These are phyloP conservation scores for Esperia sulphurella DNA, from an alignment of 2,888 invertebrate genomes.

Conservation along the genomic window DNA sequence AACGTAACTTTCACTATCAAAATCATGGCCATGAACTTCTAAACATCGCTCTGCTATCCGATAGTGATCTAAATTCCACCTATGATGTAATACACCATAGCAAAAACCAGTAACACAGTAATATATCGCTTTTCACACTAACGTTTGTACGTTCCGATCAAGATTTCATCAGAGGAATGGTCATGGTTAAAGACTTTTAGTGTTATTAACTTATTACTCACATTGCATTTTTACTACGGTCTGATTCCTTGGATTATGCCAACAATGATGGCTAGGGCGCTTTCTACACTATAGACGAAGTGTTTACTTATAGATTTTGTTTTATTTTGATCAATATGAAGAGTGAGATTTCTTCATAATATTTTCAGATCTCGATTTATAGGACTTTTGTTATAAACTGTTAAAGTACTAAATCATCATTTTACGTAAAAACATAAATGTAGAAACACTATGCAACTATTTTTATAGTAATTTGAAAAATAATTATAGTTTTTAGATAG, in stretches of 20 bases:
- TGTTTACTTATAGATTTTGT: no score
- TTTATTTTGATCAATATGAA: no score
- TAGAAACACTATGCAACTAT: no score
- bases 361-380: no score
- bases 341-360: no score
- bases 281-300: no score
- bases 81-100: background rate
- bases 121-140: background rate
- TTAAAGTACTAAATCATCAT: background rate
- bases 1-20: background rate
- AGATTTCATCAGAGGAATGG: slow-evolving; percentile 32
- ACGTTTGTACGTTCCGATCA: slow-evolving; percentile 7
- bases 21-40: background rate
- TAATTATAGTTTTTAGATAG: no score
- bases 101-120: background rate
- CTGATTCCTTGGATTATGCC: slow-evolving; percentile 20
- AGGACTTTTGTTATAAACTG: no score
- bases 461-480: no score
- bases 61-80: background rate
- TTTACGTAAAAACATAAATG: no score
- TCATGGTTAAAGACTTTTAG: slow-evolving; percentile 35
- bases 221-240: slow-evolving; percentile 26
- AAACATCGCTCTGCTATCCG: background rate
- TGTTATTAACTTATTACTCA: slow-evolving; percentile 19
- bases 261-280: background rate